Evolutionary conservation across 2,888 invertebrate genomes (phyloP).

Genomic region (Nymphalis polychloros): DNA sequence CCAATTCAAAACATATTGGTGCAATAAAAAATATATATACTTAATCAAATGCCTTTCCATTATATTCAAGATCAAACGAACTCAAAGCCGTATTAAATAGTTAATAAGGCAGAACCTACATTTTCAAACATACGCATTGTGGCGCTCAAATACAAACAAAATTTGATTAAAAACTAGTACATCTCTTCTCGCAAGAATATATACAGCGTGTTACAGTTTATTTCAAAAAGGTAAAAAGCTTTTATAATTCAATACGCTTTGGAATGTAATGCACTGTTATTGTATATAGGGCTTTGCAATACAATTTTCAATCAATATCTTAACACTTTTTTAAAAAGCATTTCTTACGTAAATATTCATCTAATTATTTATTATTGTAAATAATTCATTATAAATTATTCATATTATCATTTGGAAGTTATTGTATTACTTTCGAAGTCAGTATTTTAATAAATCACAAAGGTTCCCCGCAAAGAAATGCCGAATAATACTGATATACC

Average conservation of each 20-base stretch:
- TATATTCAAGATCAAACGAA: neutral
- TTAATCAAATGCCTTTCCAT: neutral
- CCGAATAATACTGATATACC: too few species aligned
- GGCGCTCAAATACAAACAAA: neutral
- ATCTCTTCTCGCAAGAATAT: neutral
- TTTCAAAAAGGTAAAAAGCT: neutral
- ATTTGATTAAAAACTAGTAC: neutral
- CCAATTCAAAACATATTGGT: neutral
- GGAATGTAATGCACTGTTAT: constrained; percentile 13
- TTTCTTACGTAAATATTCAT: neutral
- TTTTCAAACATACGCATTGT: neutral
- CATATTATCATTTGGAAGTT: too few species aligned
- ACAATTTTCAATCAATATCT: constrained; percentile 14
- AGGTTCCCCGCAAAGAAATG: too few species aligned
- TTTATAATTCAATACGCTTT: neutral
- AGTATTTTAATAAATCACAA: too few species aligned
- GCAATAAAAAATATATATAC: neutral
- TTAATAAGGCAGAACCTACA: neutral
- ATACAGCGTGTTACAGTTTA: neutral
- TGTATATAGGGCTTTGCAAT: neutral
- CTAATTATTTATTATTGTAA: too few species aligned
- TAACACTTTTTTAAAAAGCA: neutral
- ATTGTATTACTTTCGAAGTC: too few species aligned
- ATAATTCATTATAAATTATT: too few species aligned
- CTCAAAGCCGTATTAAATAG: neutral